Evolutionary conservation across 2,113 vertebrate genomes (phyloP), one percentile per base, ranked within the genome.

Genomic region (Rhinoderma darwinii): DNA sequence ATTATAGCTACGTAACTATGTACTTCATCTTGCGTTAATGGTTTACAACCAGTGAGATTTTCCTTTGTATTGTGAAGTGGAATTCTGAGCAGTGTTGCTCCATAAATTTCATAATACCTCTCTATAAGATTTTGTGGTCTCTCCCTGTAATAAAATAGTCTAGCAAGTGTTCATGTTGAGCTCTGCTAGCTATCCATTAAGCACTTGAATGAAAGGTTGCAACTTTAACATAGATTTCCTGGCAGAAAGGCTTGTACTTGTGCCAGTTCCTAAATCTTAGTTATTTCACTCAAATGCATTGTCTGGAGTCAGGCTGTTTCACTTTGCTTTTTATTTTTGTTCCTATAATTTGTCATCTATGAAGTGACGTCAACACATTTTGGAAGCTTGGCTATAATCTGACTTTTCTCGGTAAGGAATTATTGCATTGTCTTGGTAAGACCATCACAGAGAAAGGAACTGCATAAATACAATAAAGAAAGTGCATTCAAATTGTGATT

Each of bases 181-280:
- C 84, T 68, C 84, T 66, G 84, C 75, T 68, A 63, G 74, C 56
- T 68, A 66, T 86, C 84, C 44, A 78, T 86, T 63, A 86, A 68
- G 84, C 47, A 54, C 74, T 86, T 84, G 72, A 84, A 86, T 43
- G 72, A 78, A 78, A 78, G 75, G 84, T 68, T 86, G 84, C 74
- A 86, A 51, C 56, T 85, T 85, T 85, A 85, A 85, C 83, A 41
- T 73, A 74, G 82, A 73, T 84, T 84, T 84, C 82, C 82, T 74
- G 47, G 82, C 82, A 84, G 44, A 84, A 50, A 73, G 35, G 66
- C 68, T 56, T 84, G 61, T 72, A 83, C 66, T 72, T 83, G 82
- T 83, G 82, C 66, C 68, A 74, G 82, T 56, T 84, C 82, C 35
- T 84, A 84, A 84, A 84, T 84, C 82, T 84, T 84, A 84, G 66